Evolutionary conservation across 1,140 invertebrate species (phyloP).

Genomic region (Drosophila equinoxialis): DNA sequence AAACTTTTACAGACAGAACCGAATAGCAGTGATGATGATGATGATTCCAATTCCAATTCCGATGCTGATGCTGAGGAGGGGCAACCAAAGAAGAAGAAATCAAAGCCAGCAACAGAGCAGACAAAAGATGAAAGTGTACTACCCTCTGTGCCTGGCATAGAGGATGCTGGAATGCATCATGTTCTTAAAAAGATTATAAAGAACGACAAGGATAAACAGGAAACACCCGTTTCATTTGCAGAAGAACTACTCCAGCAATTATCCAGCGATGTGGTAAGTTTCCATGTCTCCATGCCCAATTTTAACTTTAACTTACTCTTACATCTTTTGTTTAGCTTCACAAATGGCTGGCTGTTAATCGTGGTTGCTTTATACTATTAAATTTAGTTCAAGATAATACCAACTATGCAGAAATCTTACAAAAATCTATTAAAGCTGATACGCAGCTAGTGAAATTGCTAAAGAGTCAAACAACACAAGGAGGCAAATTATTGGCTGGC

Average conservation of each 20-base stretch:
- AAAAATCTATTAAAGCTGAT: conserved; percentile 23
- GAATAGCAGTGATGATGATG: conserved; percentile 30
- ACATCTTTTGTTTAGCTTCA: conserved; percentile 78
- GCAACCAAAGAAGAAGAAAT: conserved; percentile 20
- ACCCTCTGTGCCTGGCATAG: conserved; percentile 84
- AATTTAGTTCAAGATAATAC: conserved; percentile 84
- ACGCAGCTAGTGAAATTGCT: conserved; percentile 68
- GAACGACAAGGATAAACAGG: conserved; percentile 84
- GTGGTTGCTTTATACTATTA: conserved; percentile 86
- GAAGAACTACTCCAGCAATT: conserved; percentile 83
- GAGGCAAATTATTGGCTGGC: conserved; percentile 84
- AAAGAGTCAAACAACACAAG: conserved; percentile 80
- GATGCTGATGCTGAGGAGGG: conserved; percentile 27
- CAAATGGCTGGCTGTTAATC: conserved; percentile 85
- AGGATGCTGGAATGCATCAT: conserved; percentile 91
- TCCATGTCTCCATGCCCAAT: background rate
- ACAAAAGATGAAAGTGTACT: conserved; percentile 16
- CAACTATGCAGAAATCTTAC: conserved; percentile 21
- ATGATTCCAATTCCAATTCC: conserved; percentile 11
- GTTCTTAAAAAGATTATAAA: conserved; percentile 91
- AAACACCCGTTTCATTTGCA: conserved; percentile 83
- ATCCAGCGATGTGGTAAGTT: conserved; percentile 49
- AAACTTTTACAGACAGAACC: conserved; percentile 22
- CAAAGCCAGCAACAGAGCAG: conserved; percentile 12
- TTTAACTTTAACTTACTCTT: background rate